These are phyloP conservation scores for Tenodera sinensis DNA, from an alignment of 2,888 invertebrate species.

Conservation along the genomic window DNA sequence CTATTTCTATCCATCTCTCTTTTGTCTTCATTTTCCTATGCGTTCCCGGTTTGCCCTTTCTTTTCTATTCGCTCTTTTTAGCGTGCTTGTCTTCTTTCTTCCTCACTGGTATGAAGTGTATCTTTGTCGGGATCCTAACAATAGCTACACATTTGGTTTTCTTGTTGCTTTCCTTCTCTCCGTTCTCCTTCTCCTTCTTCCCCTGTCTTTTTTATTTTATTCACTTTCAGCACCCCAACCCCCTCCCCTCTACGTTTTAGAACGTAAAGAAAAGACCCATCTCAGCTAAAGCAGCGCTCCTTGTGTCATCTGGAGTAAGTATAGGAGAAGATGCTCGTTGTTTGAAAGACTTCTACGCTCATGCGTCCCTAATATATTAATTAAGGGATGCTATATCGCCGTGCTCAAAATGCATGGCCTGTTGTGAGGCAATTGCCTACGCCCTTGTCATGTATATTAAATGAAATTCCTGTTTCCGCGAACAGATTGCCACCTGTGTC, in stretches of 20 bases:
- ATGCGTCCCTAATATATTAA: neutral
- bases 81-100: neutral
- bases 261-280: slow-evolving; percentile 10
- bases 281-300: slow-evolving; percentile 1
- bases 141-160: slow-evolving; percentile 12
- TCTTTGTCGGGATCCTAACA: slow-evolving; percentile 6
- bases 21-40: slow-evolving; percentile 15
- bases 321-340: neutral
- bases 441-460: neutral
- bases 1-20: slow-evolving; percentile 15
- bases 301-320: neutral
- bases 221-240: neutral
- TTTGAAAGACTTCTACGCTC: neutral
- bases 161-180: slow-evolving; percentile 10
- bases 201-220: slow-evolving; percentile 8
- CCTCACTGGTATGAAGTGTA: slow-evolving; percentile 1
- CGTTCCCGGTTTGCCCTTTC: neutral
- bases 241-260: neutral
- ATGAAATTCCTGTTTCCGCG: neutral
- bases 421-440: neutral
- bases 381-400: neutral
- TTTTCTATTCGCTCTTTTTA: neutral
- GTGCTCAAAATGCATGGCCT: neutral
- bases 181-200: neutral
- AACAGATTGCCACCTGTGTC: neutral